These are phyloP conservation scores for Pipistrellus pipistrellus DNA, from an alignment of 2,797 vertebrate species.

Conservation along the genomic window DNA sequence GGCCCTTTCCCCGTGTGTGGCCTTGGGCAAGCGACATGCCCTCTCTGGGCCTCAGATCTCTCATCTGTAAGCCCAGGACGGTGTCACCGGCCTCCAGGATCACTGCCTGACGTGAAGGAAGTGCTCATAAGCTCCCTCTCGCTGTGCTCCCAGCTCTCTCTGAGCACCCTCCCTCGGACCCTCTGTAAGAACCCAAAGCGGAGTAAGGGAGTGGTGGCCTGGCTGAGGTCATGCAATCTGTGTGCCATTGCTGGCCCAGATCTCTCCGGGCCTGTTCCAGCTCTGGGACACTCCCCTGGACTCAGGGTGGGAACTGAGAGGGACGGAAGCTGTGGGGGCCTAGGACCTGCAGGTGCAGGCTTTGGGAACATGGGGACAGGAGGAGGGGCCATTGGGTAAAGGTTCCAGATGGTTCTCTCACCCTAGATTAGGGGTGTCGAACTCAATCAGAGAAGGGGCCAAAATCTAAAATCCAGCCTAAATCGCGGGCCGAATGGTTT, in stretches of 20 bases:
- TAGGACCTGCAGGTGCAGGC: background rate
- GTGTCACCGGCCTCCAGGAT: background rate
- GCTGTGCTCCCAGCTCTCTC: background rate
- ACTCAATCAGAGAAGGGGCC: too few species aligned
- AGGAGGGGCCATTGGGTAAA: rapidly evolving
- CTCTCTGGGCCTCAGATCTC: background rate
- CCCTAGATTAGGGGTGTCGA: too few species aligned
- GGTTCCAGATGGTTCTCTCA: background rate
- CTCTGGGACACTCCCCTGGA: background rate
- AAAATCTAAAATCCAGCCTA: too few species aligned
- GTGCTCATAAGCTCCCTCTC: background rate
- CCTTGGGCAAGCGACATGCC: constrained; percentile 28
- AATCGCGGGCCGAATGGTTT: too few species aligned
- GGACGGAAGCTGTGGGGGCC: background rate
- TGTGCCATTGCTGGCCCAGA: background rate
- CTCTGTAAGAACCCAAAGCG: background rate
- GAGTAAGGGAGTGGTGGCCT: background rate
- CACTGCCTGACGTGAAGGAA: background rate
- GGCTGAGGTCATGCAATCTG: background rate
- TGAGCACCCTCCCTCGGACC: background rate
- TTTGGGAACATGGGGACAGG: background rate
- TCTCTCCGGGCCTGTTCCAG: background rate
- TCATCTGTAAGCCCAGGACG: background rate
- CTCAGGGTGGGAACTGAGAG: background rate
- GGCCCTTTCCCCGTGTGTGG: background rate